A percentile compares a stretch with the other conserved stretches of the same genome.
phyloP scores from a whole-genome alignment of 2,797 vertebrate genomes.

The Percopsis omiscomaycus region DNA sequence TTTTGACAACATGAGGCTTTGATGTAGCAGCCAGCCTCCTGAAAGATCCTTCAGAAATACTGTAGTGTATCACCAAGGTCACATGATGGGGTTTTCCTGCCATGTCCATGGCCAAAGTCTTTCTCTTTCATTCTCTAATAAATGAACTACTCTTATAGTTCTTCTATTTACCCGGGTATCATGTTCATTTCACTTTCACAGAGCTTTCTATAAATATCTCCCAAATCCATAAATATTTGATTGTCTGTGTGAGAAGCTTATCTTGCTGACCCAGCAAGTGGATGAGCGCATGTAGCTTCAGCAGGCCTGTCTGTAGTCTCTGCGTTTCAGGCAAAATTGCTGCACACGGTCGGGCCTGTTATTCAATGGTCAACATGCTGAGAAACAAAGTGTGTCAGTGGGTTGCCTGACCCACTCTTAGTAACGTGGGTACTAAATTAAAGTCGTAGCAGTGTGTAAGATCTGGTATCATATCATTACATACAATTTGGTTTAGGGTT shows the following conservation, averaged over 20 bases:
- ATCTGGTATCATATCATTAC: too few relatives aligned
- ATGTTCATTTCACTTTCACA: constrained; percentile 47
- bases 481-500: too few relatives aligned
- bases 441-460: too few relatives aligned
- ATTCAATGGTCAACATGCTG: constrained; percentile 50
- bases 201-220: constrained; percentile 68
- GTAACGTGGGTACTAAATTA: background rate
- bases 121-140: constrained; percentile 25
- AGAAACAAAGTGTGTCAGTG: constrained; percentile 51
- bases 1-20: constrained; percentile 1
- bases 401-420: constrained; percentile 20
- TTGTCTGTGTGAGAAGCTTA: constrained; percentile 54
- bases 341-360: constrained; percentile 38
- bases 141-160: constrained; percentile 22
- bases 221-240: constrained; percentile 70
- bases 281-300: constrained; percentile 40
- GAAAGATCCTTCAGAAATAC: constrained; percentile 22
- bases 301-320: constrained; percentile 43
- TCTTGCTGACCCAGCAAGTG: constrained; percentile 64
- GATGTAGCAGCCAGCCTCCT: constrained; percentile 1
- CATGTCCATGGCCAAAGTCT: constrained; percentile 14
- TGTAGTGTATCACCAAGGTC: background rate
- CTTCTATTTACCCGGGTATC: constrained; percentile 23
- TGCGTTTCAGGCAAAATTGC: constrained; percentile 20
- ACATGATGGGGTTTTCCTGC: constrained; percentile 2